Evolutionary conservation across 2,113 vertebrate species (phyloP).

Genomic region (Pontoporia blainvillei): DNA sequence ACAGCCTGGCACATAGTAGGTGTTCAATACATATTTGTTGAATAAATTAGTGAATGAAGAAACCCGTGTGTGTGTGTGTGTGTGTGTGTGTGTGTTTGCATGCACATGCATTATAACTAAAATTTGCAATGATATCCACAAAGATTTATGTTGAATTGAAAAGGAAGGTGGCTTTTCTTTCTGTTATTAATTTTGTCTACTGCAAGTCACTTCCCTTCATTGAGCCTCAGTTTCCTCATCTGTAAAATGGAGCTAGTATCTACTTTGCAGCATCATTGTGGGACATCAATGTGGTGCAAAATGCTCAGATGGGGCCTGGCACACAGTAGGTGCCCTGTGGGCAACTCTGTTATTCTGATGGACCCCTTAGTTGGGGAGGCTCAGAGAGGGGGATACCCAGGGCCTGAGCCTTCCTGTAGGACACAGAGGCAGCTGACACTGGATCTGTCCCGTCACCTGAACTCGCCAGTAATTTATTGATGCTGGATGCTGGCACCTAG

Average conservation of each 20-base stretch:
- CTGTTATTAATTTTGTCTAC: neutral
- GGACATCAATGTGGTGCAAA: neutral
- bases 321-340: neutral
- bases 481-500: conserved; percentile 61
- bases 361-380: neutral
- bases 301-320: neutral
- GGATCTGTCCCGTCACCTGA: conserved; percentile 73
- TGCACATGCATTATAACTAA: neutral
- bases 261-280: neutral
- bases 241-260: neutral
- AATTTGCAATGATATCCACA: neutral
- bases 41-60: neutral
- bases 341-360: neutral
- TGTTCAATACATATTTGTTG: neutral
- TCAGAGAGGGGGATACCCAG: neutral
- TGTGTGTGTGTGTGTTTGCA: too few species aligned
- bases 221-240: conserved; percentile 19
- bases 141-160: neutral
- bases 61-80: neutral
- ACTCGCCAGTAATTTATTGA: conserved; percentile 76
- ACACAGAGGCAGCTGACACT: conserved; percentile 67
- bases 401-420: conserved; percentile 47
- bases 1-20: neutral
- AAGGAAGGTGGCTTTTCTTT: neutral
- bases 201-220: neutral